These are phyloP conservation scores for Heliconius aoede DNA, from an alignment of 2,888 invertebrate genomes.

Conservation along the genomic window DNA sequence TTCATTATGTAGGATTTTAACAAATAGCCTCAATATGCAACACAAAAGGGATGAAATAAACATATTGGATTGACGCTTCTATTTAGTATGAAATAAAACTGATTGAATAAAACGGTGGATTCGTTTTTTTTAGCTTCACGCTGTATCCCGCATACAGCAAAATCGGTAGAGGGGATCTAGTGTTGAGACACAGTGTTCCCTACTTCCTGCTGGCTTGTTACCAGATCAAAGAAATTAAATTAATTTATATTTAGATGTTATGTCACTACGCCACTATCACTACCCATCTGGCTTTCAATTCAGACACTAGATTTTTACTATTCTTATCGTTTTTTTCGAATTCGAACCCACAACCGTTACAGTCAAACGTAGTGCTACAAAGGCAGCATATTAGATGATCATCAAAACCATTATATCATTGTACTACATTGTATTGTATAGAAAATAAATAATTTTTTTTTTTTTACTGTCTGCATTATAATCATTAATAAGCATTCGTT, in stretches of 20 bases:
- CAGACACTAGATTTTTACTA: too few relatives aligned
- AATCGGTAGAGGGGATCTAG: background rate
- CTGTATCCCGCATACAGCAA: background rate
- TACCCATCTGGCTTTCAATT: too few relatives aligned
- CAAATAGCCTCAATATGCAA: slow-evolving; percentile 11
- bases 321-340: background rate
- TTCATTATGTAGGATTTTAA: slow-evolving; percentile 23
- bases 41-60: background rate
- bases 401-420: background rate
- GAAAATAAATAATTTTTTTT: slow-evolving; percentile 3
- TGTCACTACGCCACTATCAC: background rate
- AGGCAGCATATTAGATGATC: background rate
- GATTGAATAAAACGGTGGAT: background rate
- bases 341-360: background rate
- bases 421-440: background rate
- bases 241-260: background rate
- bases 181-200: background rate
- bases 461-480: background rate
- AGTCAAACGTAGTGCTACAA: background rate
- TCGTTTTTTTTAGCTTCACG: background rate
- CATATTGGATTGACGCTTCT: background rate
- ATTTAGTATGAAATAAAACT: too few relatives aligned
- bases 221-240: background rate
- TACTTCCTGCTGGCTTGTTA: background rate
- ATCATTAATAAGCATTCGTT: slow-evolving; percentile 24